These are phyloP conservation scores for Monopis laevigella DNA, from an alignment of 2,888 invertebrate genomes.

Conservation along the genomic window DNA sequence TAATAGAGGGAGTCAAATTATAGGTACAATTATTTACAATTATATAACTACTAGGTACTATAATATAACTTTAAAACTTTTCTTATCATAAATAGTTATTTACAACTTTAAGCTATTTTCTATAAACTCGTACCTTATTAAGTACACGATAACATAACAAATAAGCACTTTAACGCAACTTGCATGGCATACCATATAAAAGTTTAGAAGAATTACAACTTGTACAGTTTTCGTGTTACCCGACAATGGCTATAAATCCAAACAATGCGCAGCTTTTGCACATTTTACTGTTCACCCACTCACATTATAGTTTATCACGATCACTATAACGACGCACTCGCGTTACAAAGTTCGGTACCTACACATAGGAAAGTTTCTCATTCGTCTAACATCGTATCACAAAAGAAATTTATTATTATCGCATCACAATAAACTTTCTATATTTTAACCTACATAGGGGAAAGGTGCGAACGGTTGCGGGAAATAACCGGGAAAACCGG, in stretches of 20 bases:
- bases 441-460: constrained; percentile 76
- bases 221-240: constrained; percentile 44
- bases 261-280: constrained; percentile 40
- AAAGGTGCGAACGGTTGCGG: constrained; percentile 79
- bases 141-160: constrained; percentile 1
- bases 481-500: constrained; percentile 80
- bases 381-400: constrained; percentile 1
- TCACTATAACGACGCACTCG: constrained; percentile 38
- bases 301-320: constrained; percentile 50
- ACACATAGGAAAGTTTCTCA: constrained; percentile 5
- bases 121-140: too few relatives aligned
- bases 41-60: too few relatives aligned
- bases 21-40: too few relatives aligned
- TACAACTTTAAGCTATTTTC: too few relatives aligned
- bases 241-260: constrained; percentile 46
- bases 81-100: too few relatives aligned
- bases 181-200: constrained; percentile 28
- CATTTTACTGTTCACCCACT: constrained; percentile 46
- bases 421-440: too few relatives aligned
- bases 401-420: too few relatives aligned
- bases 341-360: constrained; percentile 29
- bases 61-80: too few relatives aligned
- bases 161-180: constrained; percentile 7
- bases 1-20: too few relatives aligned
- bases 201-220: constrained; percentile 43